Percentiles rank a stretch among this genome's conserved stretches.
phyloP scores from a whole-genome alignment of 2,797 vertebrate species.

The Picus viridis region DNA sequence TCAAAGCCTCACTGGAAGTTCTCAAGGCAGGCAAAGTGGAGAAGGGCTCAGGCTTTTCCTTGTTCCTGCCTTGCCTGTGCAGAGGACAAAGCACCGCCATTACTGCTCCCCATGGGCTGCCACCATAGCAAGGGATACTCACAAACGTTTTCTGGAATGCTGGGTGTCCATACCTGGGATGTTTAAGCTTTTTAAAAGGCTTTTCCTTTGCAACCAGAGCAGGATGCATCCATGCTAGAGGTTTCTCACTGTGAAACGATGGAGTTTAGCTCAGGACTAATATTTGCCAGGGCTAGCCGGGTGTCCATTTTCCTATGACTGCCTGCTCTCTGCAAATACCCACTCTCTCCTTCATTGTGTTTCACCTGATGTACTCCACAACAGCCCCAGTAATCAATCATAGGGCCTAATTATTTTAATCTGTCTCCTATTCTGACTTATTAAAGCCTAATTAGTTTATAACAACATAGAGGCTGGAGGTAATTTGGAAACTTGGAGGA shows the following conservation, averaged over 20 bases:
- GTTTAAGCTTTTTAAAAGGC: background rate
- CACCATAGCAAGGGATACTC: background rate
- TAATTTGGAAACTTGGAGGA: slow-evolving; percentile 54
- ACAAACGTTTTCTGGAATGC: background rate
- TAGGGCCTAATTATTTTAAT: slow-evolving; percentile 39
- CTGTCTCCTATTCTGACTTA: slow-evolving; percentile 54
- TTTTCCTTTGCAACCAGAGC: background rate
- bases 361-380: background rate
- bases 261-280: background rate
- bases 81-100: background rate
- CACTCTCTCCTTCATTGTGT: background rate
- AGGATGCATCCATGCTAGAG: background rate
- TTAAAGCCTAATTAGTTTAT: slow-evolving; percentile 65
- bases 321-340: background rate
- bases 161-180: background rate
- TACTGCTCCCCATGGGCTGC: background rate
- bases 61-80: background rate
- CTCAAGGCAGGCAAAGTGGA: background rate
- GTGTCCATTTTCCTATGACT: background rate
- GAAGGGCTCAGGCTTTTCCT: background rate
- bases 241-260: background rate
- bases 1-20: background rate
- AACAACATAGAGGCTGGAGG: slow-evolving; percentile 53
- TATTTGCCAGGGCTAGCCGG: background rate
- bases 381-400: slow-evolving; percentile 49